These are phyloP conservation scores for Oxyteleia sp. DNA, from an alignment of 2,888 invertebrate species.

Conservation along the genomic window DNA sequence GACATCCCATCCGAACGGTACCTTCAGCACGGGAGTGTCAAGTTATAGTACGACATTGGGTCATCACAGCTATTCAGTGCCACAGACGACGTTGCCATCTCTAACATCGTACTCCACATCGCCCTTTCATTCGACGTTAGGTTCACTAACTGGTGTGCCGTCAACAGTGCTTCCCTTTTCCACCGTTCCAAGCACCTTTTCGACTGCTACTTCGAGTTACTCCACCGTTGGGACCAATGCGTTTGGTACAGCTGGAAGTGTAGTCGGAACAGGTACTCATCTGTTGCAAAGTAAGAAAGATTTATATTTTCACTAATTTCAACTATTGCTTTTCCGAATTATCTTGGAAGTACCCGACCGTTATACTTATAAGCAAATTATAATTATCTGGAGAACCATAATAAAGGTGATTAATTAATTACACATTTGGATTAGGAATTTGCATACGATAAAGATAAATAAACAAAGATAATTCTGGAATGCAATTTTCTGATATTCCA, in stretches of 20 bases:
- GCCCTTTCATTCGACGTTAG: slow-evolving; percentile 84
- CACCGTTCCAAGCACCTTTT: slow-evolving; percentile 83
- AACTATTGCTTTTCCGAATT: slow-evolving; percentile 22
- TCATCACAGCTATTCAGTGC: slow-evolving; percentile 84
- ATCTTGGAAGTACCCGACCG: too few relatives aligned
- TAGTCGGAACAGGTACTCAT: slow-evolving; percentile 82
- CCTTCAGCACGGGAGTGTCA: slow-evolving; percentile 83
- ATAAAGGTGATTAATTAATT: too few relatives aligned
- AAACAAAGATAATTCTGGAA: not conserved
- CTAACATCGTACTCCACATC: slow-evolving; percentile 84
- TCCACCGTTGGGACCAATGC: slow-evolving; percentile 87
- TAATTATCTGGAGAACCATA: too few relatives aligned
- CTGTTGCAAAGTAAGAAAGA: slow-evolving; percentile 62
- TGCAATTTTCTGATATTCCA: not conserved
- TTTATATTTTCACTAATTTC: slow-evolving; percentile 15
- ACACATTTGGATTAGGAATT: too few relatives aligned
- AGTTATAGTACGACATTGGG: slow-evolving; percentile 82
- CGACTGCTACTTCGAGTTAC: slow-evolving; percentile 84
- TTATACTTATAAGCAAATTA: too few relatives aligned
- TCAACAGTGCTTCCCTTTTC: slow-evolving; percentile 86
- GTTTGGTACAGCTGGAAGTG: slow-evolving; percentile 82
- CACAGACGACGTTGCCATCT: slow-evolving; percentile 84
- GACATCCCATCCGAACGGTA: slow-evolving; percentile 84
- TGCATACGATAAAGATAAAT: too few relatives aligned
- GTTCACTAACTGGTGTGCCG: slow-evolving; percentile 83